These are phyloP conservation scores for Choristoneura fumiferana DNA, from an alignment of 1,140 invertebrate species.

Conservation along the genomic window DNA sequence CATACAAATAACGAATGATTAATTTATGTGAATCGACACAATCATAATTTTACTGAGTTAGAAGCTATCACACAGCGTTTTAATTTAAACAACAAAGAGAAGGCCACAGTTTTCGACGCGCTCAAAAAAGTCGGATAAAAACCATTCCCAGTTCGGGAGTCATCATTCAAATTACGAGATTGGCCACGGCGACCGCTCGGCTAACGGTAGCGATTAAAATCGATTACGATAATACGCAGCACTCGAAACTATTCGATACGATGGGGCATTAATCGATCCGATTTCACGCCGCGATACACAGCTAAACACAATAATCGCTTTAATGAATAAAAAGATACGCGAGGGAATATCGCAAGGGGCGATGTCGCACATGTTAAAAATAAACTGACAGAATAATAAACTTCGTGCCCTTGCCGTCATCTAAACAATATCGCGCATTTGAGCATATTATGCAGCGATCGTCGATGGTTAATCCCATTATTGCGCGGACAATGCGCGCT, in stretches of 20 bases:
- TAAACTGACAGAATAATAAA: constrained; percentile 28
- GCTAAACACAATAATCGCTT: constrained; percentile 50
- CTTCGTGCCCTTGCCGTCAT: constrained; percentile 18
- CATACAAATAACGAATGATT: constrained; percentile 19
- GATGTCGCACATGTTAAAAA: constrained; percentile 36
- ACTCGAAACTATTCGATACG: constrained; percentile 38
- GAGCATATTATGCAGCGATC: constrained; percentile 10
- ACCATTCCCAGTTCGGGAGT: constrained; percentile 14
- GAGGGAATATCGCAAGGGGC: constrained; percentile 21
- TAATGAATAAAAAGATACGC: constrained; percentile 59
- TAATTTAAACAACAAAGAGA: constrained; percentile 17
- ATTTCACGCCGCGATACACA: constrained; percentile 53
- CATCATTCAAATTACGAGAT: constrained; percentile 29
- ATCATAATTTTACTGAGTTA: constrained; percentile 17
- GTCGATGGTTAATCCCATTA: constrained; percentile 48
- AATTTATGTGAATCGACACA: constrained; percentile 19
- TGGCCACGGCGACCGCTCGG: constrained; percentile 19
- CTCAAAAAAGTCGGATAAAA: constrained; percentile 1
- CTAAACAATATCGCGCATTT: constrained; percentile 15
- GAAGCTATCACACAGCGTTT: constrained; percentile 16
- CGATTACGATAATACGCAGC: constrained; percentile 35
- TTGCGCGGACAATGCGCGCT: constrained; percentile 40
- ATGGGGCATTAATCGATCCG: constrained; percentile 48
- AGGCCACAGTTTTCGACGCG: constrained; percentile 4
- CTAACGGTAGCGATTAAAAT: constrained; percentile 41